Evolutionary conservation across 2,797 vertebrate species (phyloP).

Genomic region (Pangasius krempfi): DNA sequence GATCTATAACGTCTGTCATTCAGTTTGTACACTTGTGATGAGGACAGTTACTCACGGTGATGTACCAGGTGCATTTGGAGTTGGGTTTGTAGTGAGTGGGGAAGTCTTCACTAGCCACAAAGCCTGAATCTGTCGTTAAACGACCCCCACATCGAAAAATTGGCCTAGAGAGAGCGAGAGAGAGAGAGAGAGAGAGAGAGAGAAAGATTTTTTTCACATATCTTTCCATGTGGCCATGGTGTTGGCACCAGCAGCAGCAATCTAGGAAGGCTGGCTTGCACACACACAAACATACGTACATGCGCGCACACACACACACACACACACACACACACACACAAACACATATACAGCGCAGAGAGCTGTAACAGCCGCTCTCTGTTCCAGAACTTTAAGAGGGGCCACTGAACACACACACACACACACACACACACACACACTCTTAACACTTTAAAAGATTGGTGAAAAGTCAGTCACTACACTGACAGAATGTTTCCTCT

Average conservation of each 20-base stretch:
- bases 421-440: constrained; percentile 37
- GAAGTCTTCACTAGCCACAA: constrained; percentile 88
- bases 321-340: constrained; percentile 17
- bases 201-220: not conserved
- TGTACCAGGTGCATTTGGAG: constrained; percentile 87
- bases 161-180: constrained; percentile 70
- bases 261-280: constrained; percentile 5
- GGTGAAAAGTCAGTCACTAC: not conserved
- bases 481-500: not conserved
- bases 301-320: not conserved
- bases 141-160: constrained; percentile 86
- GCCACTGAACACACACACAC: not conserved
- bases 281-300: constrained; percentile 19
- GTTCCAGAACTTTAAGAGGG: constrained; percentile 4
- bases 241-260: constrained; percentile 7
- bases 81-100: constrained; percentile 83
- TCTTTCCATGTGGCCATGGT: not conserved
- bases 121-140: constrained; percentile 81
- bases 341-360: not conserved
- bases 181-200: constrained; percentile 9
- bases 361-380: constrained; percentile 10
- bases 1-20: not conserved
- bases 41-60: constrained; percentile 79
- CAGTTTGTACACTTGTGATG: not conserved
- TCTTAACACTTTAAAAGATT: constrained; percentile 20